Base-by-base conservation (phyloP, 2,888 invertebrate species). In the Zelleria hepariella region DNA sequence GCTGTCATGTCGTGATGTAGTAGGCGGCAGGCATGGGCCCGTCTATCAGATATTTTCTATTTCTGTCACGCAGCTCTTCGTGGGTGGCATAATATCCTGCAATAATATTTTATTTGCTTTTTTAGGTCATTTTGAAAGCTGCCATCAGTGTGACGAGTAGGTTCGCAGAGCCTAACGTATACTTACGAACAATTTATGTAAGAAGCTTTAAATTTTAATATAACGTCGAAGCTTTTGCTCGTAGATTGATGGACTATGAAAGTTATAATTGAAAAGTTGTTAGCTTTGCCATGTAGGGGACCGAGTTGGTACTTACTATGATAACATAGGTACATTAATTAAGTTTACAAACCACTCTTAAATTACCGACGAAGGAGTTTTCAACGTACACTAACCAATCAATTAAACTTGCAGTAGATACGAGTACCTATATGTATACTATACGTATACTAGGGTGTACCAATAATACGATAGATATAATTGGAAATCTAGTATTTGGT, bases 21-120 rank as follows among this genome's bases (percentile, higher is more conserved):
- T 77, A 72, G 74, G 74, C 71, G 74, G 71, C 73, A 70, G 72
- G 71, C 26, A 69, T 67, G 67, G 67, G 69, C 67, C 62, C 24
- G 15, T 23, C 71, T 78, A 76, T 80, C 75, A 70, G 72, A 78
- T 75, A 78, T 78, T 81, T 78, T 75, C 80, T 82, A 81, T 81
- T 81, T 81, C 71, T 78, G 79, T 80, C 78, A 78, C 81, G 79
- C 74, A 55, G 2, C 20, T n/a, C 26, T 18, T 55, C 72, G 78
- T 74, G 75, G 77, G 77, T 77, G 80, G 79, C 72, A 68, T 69
- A 74, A 75, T 77, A 80, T 73, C 76, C 72, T 66, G 71, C 73
- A 71, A 60, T 57, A 57, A 51, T 52, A 52, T 60, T 59, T 77
- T 71, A 74, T 77, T 75, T 72, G 71, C 71, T 74, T 73, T 80